Percentiles rank a stretch among this genome's conserved stretches.
These are phyloP conservation scores for Lasioglossum oenotherae DNA, from an alignment of 2,888 invertebrate species.

Conservation along the genomic window DNA sequence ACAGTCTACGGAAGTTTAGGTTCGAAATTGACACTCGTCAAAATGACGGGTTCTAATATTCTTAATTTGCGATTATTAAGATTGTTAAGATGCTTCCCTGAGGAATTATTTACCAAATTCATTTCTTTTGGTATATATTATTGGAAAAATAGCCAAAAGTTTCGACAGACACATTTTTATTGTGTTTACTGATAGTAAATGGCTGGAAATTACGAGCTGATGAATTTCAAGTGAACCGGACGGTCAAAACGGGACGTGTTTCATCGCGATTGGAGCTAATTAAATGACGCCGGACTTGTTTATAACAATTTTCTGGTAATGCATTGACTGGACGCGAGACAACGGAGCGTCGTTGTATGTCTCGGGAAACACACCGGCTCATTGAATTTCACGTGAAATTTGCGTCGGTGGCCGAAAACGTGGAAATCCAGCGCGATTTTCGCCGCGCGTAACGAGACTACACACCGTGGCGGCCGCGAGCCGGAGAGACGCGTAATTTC, in stretches of 20 bases:
- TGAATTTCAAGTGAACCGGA: neutral
- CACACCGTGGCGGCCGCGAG: neutral
- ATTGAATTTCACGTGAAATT: conserved; percentile 55
- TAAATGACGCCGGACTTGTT: neutral
- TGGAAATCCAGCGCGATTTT: conserved; percentile 50
- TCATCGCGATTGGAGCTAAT: neutral
- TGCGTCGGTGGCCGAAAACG: conserved; percentile 30
- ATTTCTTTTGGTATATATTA: no score
- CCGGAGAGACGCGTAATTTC: conserved; percentile 40
- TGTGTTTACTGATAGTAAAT: neutral
- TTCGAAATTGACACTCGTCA: neutral
- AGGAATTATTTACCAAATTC: no score
- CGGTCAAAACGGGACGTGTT: neutral
- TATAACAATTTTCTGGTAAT: neutral
- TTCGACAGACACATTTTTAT: no score
- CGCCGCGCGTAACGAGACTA: conserved; percentile 21
- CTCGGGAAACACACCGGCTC: conserved; percentile 9
- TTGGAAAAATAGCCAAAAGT: no score
- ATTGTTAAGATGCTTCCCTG: no score
- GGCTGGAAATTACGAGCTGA: neutral
- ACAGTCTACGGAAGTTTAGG: neutral
- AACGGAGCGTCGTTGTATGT: neutral
- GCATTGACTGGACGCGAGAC: neutral
- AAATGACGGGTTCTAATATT: no score
- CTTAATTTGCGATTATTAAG: no score